Conservation (phyloP, 2,113 vertebrate species). For the Etia nguti region DNA sequence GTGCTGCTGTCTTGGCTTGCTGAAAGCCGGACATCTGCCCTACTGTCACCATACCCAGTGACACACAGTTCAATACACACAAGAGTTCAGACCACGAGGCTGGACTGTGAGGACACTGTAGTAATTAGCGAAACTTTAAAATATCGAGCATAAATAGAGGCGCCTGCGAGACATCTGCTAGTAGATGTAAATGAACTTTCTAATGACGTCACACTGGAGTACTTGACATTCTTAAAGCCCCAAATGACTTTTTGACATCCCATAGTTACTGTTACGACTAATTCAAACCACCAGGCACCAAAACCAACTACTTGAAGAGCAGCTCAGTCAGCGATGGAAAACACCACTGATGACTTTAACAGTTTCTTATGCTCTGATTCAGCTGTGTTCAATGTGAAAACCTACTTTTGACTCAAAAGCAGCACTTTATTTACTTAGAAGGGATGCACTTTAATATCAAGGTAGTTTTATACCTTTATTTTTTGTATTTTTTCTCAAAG, state of each 20-base stretch:
- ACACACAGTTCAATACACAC: neutral
- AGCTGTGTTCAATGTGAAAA: neutral
- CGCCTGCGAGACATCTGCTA: neutral
- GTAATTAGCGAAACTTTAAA: neutral
- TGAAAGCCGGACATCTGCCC: conserved; percentile 8
- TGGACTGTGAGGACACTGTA: neutral
- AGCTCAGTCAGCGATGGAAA: neutral
- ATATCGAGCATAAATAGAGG: neutral
- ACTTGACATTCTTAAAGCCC: neutral
- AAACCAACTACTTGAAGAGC: neutral
- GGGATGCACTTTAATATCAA: neutral
- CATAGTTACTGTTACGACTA: neutral
- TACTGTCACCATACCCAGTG: neutral
- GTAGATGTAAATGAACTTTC: neutral
- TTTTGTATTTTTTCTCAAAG: neutral
- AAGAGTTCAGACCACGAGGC: neutral
- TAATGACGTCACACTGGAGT: neutral
- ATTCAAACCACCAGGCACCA: neutral
- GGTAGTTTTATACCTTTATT: neutral
- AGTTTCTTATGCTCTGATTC: neutral
- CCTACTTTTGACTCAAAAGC: neutral
- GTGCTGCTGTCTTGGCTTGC: neutral
- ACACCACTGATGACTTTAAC: neutral
- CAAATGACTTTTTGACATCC: neutral
- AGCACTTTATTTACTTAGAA: neutral